Evolutionary conservation across 2,113 vertebrate genomes (phyloP).

Genomic region (Haliaeetus leucogaster): DNA sequence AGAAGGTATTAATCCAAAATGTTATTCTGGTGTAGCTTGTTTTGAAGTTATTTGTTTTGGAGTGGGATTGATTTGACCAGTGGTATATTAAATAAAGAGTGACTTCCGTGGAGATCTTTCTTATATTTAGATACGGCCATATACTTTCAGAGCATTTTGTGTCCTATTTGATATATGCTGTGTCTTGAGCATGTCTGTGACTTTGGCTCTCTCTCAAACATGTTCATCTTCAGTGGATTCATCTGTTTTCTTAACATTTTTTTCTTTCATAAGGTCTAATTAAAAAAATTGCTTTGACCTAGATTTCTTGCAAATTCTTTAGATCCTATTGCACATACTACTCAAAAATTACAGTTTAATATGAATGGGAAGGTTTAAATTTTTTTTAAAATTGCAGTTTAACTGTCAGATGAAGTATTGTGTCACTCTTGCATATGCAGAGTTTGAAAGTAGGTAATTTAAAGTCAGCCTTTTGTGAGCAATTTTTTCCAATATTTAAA

Average conservation of each 20-base stretch:
- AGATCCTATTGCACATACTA: not conserved
- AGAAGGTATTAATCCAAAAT: not conserved
- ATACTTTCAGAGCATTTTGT: not conserved
- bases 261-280: not conserved
- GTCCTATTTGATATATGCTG: not conserved
- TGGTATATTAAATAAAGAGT: not conserved
- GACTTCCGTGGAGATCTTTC: not conserved
- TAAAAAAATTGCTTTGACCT: not conserved
- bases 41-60: not conserved
- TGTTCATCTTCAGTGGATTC: not conserved
- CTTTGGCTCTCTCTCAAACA: not conserved
- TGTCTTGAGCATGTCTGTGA: not conserved
- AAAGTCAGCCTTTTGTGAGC: not conserved
- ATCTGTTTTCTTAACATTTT: not conserved
- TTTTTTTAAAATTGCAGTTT: not conserved
- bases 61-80: not conserved
- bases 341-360: not conserved
- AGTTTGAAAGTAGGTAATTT: not conserved
- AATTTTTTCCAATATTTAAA: not conserved
- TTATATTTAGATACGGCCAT: not conserved
- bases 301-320: not conserved
- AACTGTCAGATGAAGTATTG: not conserved
- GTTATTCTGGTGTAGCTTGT: not conserved
- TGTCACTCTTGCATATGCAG: not conserved
- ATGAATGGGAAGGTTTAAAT: not conserved